A percentile compares a stretch with the other conserved stretches of the same genome.
Evolutionary conservation across 2,113 vertebrate species (phyloP).

Genomic region (Cebidichthys violaceus): DNA sequence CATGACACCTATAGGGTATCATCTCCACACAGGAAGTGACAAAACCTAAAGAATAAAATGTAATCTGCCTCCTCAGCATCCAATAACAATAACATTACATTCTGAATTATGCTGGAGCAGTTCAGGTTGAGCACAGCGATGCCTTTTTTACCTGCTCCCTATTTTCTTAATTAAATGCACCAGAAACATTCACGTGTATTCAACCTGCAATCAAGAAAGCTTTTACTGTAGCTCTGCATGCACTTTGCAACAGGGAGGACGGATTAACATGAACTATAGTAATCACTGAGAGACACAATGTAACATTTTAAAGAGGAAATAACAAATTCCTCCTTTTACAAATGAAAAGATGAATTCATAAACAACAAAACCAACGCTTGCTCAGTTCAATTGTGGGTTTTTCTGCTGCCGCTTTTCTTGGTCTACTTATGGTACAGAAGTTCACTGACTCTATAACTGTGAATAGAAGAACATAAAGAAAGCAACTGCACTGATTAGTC

Average conservation of each 20-base stretch:
- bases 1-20: neutral
- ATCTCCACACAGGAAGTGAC: neutral
- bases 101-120: neutral
- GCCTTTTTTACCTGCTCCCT: neutral
- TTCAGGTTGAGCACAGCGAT: neutral
- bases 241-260: neutral
- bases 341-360: neutral
- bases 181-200: neutral
- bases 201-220: neutral
- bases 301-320: neutral
- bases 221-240: neutral
- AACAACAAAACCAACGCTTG: neutral
- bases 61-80: neutral
- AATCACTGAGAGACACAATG: neutral
- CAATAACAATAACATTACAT: neutral
- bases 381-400: neutral
- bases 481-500: neutral
- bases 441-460: neutral
- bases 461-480: neutral
- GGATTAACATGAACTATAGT: neutral
- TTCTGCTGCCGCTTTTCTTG: neutral
- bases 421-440: neutral
- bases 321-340: neutral
- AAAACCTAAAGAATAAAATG: neutral
- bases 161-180: no score